Percentiles rank a stretch among this genome's conserved stretches.
phyloP scores from a whole-genome alignment of 2,888 invertebrate species.

The Chelonus formosanus region DNA sequence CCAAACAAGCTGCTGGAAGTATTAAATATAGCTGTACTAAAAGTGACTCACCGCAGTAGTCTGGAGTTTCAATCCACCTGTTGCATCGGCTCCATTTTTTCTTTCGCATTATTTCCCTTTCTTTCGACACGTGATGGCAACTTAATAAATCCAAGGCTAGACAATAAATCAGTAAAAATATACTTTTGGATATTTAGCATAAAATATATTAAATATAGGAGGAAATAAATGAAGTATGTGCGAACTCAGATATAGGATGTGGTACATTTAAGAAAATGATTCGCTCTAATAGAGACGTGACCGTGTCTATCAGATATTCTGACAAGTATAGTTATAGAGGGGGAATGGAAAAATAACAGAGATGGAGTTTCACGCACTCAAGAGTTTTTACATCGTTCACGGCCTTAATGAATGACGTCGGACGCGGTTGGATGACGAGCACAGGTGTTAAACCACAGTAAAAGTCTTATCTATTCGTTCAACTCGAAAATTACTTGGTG shows the following conservation, averaged over 20 bases:
- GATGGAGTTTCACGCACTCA: conserved; percentile 6
- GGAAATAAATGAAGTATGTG: too few species aligned
- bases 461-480: conserved; percentile 3
- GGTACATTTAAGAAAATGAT: too few species aligned
- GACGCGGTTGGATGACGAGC: conserved; percentile 18
- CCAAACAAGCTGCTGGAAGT: conserved; percentile 6
- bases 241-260: too few species aligned
- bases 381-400: conserved; percentile 4
- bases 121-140: conserved; percentile 8
- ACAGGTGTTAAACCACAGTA: conserved; percentile 21
- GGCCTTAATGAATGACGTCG: conserved; percentile 21
- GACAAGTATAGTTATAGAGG: neutral
- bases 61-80: conserved; percentile 14
- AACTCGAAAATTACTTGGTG: neutral
- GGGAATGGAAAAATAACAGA: neutral
- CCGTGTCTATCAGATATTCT: too few species aligned
- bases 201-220: too few species aligned
- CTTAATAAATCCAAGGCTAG: conserved; percentile 8
- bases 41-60: conserved; percentile 1
- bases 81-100: conserved; percentile 8
- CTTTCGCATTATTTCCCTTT: conserved; percentile 6
- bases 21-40: conserved; percentile 5
- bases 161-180: conserved; percentile 1
- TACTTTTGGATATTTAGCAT: too few species aligned
- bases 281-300: too few species aligned